Evolutionary conservation across 35 echinoderm and acorn worm species (phyloP), one percentile per base, ranked within the genome.

Genomic region (Ptychodera flava): DNA sequence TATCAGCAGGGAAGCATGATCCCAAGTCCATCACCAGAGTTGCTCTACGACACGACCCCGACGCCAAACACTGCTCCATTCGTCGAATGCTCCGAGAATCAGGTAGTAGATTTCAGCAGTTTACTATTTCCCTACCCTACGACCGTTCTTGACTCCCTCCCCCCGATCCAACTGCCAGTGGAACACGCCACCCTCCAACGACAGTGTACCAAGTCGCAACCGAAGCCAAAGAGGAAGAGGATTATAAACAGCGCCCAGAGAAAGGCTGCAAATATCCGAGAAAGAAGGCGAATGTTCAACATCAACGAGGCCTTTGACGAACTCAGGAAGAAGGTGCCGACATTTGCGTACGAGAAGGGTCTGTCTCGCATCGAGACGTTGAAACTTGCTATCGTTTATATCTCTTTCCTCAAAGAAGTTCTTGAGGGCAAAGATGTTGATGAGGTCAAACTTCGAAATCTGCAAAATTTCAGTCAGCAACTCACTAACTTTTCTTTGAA

Each of bases 241-340:
- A 85, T 90, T 31, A 90, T 88, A 28, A 97, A 91, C 15, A 81
- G 78, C 0, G 84, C 91, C 33, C 95, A 97, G 64, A 82, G 95
- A 52, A 97, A 93, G 83, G 95, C 95, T 29, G 95, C 95, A n/a
- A 97, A 97, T 53, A 80, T 97, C 30, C 81, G 95, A 12, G 95
- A 97, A 81, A 45, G 95, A 35, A 75, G 87, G 77, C 75, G 95
- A 28, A 97, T 97, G 95, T 93, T 97, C 36, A 89, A 87, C 32
- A 77, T 97, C n/a, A 97, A 97, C 80, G 95, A 93, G 32, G 95
- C 95, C 14, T 97, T 97, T 83, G 95, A 97, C 35, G 76, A 93
- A 32, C 87, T 97, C 0, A 81, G 91, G 15, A 97, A 97, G 82
- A 85, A 76, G 35, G 91, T 97, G 0, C 94, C 91, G 32, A 90